Conservation (phyloP, 2,888 invertebrate genomes). For the Oxycera nigricornis region DNA sequence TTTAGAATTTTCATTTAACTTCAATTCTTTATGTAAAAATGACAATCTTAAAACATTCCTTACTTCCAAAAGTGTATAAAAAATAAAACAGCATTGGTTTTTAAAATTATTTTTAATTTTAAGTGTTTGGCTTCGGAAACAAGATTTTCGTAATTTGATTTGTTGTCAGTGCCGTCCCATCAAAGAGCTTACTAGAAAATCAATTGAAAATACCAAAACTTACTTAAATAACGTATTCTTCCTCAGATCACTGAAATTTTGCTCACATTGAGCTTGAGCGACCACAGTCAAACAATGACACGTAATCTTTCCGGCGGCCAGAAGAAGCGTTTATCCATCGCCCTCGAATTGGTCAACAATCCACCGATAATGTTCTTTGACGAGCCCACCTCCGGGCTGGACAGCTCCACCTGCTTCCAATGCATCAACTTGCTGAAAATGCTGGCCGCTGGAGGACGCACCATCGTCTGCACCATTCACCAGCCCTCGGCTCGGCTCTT, state of each 20-base stretch:
- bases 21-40: too few species aligned
- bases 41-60: too few species aligned
- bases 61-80: too few species aligned
- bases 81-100: too few species aligned
- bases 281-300: conserved; percentile 89
- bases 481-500: conserved; percentile 96
- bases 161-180: too few species aligned
- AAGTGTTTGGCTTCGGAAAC: too few species aligned
- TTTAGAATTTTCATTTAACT: too few species aligned
- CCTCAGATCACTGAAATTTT: conserved; percentile 89
- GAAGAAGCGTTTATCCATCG: conserved; percentile 93
- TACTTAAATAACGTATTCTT: too few species aligned
- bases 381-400: conserved; percentile 94
- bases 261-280: conserved; percentile 84
- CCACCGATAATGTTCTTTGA: conserved; percentile 98
- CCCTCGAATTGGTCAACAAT: conserved; percentile 92
- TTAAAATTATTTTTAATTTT: too few species aligned
- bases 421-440: conserved; percentile 89
- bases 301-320: conserved; percentile 93
- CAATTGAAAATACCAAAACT: conserved; percentile 15
- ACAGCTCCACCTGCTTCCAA: conserved; percentile 95
- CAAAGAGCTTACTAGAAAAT: too few species aligned
- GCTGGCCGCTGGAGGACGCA: conserved; percentile 87
- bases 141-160: too few species aligned
- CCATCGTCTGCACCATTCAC: conserved; percentile 91